Conservation (phyloP, 2,797 vertebrate genomes). For the Stomatorhinus walkeri region DNA sequence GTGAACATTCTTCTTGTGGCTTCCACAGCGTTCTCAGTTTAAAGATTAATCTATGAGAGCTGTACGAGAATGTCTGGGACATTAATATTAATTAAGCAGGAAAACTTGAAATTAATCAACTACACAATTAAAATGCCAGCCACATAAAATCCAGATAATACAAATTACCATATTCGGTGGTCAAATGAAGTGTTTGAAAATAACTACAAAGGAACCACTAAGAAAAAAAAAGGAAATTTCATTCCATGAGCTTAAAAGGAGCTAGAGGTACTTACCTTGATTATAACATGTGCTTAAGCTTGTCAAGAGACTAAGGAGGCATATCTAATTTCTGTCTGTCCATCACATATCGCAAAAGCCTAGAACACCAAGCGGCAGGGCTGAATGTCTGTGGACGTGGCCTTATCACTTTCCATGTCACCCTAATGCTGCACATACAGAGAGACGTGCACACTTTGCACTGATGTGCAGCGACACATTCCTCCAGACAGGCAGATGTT, state of each 20-base stretch:
- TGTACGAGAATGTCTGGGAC: neutral
- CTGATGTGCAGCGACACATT: neutral
- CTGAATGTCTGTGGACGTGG: neutral
- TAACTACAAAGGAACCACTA: slow-evolving; percentile 16
- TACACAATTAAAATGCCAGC: slow-evolving; percentile 13
- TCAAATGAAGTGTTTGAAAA: neutral
- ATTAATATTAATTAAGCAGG: slow-evolving; percentile 3
- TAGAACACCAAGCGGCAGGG: neutral
- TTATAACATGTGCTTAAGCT: slow-evolving; percentile 21
- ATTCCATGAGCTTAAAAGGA: slow-evolving; percentile 21
- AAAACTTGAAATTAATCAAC: neutral
- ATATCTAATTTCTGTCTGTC: slow-evolving; percentile 21
- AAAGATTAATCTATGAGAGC: slow-evolving; percentile 15
- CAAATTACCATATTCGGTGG: neutral
- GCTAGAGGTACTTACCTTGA: slow-evolving; percentile 26
- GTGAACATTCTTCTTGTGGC: neutral
- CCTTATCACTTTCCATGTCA: slow-evolving; percentile 20
- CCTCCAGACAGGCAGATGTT: neutral
- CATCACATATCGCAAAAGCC: neutral
- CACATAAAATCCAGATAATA: slow-evolving; percentile 17
- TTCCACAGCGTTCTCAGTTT: neutral
- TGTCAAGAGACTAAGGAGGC: slow-evolving; percentile 19
- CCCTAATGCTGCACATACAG: neutral
- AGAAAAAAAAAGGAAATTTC: neutral
- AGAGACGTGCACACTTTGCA: neutral